Conservation (phyloP, 2,797 vertebrate species). For the Amphiprion clarkii region DNA sequence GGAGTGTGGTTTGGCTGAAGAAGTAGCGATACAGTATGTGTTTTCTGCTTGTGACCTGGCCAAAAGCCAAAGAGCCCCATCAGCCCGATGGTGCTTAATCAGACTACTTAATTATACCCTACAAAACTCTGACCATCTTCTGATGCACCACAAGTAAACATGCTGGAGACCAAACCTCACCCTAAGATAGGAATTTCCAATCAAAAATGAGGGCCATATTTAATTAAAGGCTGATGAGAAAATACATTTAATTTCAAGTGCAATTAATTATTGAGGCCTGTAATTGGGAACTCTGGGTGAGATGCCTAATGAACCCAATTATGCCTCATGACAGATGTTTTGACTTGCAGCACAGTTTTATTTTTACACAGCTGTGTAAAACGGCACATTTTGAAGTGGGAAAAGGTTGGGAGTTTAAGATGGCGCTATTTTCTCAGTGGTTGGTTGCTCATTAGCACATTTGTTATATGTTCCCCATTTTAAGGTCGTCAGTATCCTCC, state of each 20-base stretch:
- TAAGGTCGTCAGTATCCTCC: conserved; percentile 82
- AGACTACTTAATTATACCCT: conserved; percentile 87
- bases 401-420: conserved; percentile 56
- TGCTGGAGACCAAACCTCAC: conserved; percentile 88
- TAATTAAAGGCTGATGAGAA: conserved; percentile 99
- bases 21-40: conserved; percentile 49
- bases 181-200: conserved; percentile 89
- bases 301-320: conserved; percentile 99
- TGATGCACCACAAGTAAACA: conserved; percentile 89
- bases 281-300: conserved; percentile 94
- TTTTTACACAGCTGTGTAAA: conserved; percentile 64
- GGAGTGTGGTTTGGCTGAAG: conserved; percentile 34
- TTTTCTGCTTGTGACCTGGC: conserved; percentile 69
- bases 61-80: conserved; percentile 74
- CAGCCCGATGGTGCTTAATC: conserved; percentile 86
- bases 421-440: conserved; percentile 73
- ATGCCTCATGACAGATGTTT: conserved; percentile 96
- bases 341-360: conserved; percentile 73
- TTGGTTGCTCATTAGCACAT: conserved; percentile 77
- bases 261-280: conserved; percentile 98
- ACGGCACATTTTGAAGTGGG: conserved; percentile 54
- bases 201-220: conserved; percentile 91
- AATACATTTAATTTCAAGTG: conserved; percentile 99
- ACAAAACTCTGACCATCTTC: conserved; percentile 87
- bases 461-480: conserved; percentile 73